Percentiles rank a stretch among this genome's conserved stretches.
phyloP scores from a whole-genome alignment of 64 coral and sea anemone genomes.

The Acropora yongei region DNA sequence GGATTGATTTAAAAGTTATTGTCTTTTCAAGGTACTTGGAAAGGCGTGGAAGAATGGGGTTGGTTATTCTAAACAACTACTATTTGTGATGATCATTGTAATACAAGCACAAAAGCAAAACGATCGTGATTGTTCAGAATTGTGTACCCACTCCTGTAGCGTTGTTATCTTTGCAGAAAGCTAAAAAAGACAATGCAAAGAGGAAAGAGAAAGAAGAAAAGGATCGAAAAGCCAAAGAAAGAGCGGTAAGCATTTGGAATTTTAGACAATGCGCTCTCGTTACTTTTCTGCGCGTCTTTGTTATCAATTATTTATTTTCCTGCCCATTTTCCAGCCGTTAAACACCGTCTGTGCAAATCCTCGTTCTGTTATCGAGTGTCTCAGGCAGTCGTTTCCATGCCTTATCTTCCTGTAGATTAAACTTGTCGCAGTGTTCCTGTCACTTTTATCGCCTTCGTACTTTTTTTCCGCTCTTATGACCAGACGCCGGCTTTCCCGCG shows the following conservation, averaged over 20 bases:
- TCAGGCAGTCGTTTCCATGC: too few species aligned
- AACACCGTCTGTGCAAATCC: neutral
- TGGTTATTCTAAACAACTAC: too few species aligned
- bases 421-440: neutral
- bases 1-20: too few species aligned
- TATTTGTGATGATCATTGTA: too few species aligned
- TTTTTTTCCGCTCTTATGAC: too few species aligned
- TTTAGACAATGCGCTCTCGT: neutral
- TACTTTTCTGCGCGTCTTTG: neutral
- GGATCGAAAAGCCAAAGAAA: slow-evolving; percentile 90
- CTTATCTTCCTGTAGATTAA: too few species aligned
- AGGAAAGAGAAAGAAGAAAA: slow-evolving; percentile 98
- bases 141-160: neutral
- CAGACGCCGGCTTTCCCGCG: neutral
- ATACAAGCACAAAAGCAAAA: too few species aligned
- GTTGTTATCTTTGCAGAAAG: slow-evolving; percentile 41
- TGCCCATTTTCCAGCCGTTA: neutral
- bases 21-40: too few species aligned
- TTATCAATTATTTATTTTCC: neutral
- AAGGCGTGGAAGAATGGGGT: too few species aligned
- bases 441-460: neutral
- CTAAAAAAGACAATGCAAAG: slow-evolving; percentile 94
- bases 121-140: neutral
- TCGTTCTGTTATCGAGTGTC: neutral
- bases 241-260: slow-evolving; percentile 75